Conservation (phyloP, 2,888 invertebrate species). For the Oasisia sp. region DNA sequence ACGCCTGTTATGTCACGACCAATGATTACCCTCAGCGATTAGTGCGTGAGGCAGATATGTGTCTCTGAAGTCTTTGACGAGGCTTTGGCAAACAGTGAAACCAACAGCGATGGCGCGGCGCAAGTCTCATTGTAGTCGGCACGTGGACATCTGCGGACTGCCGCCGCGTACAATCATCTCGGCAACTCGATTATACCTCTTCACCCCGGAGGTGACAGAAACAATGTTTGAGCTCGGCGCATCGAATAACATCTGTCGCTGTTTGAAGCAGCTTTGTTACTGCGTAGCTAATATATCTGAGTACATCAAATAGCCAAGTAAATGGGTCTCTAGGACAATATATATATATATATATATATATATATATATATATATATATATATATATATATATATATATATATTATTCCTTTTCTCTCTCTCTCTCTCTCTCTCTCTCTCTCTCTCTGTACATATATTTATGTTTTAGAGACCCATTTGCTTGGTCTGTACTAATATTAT, state of each 20-base stretch:
- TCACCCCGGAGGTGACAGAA: constrained; percentile 4
- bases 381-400: no score
- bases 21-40: background rate
- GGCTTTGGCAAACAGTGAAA: background rate
- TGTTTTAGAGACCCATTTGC: no score
- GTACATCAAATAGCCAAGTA: no score
- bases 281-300: no score
- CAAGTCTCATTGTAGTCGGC: background rate
- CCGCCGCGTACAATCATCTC: background rate
- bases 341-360: no score
- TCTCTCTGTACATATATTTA: no score
- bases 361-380: no score
- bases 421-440: no score
- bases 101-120: background rate
- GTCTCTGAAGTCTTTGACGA: background rate
- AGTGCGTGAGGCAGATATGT: background rate
- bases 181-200: background rate
- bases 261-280: background rate
- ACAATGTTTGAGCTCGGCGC: background rate
- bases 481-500: no score
- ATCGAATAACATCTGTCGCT: background rate
- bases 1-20: background rate
- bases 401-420: no score
- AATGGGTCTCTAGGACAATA: no score
- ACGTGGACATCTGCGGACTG: background rate